These are phyloP conservation scores for Mesorhabditis spiculigera DNA, from an alignment of 2,888 invertebrate genomes.

Conservation along the genomic window DNA sequence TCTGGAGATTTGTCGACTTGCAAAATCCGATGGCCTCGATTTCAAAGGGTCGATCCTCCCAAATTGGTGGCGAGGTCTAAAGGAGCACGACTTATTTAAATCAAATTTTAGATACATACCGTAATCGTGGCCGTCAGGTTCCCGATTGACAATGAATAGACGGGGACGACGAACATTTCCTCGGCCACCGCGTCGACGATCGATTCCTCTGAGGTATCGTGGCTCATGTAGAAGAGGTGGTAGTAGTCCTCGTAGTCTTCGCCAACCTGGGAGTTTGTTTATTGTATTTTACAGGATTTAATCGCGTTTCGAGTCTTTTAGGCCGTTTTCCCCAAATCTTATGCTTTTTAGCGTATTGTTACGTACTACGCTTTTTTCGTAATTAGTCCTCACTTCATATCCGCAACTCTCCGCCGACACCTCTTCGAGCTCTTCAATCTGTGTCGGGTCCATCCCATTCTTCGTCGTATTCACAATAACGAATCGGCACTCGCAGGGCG, in stretches of 20 bases:
- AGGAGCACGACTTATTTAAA: not conserved
- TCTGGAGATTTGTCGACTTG: conserved; percentile 4
- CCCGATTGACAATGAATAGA: conserved; percentile 10
- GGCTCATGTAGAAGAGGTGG: conserved; percentile 13
- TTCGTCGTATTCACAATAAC: conserved; percentile 14
- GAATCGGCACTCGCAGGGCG: conserved; percentile 14
- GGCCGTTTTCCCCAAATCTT: too few species aligned
- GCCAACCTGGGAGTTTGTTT: not conserved
- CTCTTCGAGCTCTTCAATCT: conserved; percentile 15
- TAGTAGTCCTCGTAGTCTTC: conserved; percentile 10
- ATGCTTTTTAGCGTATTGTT: too few species aligned
- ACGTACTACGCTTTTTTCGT: not conserved
- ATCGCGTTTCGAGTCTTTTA: not conserved
- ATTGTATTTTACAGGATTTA: not conserved
- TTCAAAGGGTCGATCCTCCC: not conserved
- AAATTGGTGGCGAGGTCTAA: conserved; percentile 1
- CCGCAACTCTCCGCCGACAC: conserved; percentile 14
- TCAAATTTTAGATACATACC: not conserved
- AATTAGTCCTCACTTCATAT: conserved; percentile 7
- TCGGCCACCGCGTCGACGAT: conserved; percentile 7
- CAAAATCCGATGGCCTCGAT: conserved; percentile 11
- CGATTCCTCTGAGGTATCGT: conserved; percentile 6
- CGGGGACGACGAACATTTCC: conserved; percentile 13
- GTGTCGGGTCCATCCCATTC: conserved; percentile 8
- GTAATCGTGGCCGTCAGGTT: conserved; percentile 8